Evolutionary conservation across 2,888 invertebrate genomes (phyloP).

Genomic region (Coelogynopora nodosa): DNA sequence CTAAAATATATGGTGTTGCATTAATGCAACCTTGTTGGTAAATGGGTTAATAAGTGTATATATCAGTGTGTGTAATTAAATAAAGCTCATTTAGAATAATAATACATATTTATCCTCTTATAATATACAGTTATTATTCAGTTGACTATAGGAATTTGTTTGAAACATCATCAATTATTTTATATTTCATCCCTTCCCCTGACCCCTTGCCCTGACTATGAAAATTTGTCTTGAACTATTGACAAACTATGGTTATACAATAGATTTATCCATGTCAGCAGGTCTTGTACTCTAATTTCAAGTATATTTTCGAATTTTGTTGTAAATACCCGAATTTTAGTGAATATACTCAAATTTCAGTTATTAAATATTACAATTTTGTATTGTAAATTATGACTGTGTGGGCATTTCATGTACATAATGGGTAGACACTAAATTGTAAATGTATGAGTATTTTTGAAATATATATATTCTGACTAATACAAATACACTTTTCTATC

Average conservation of each 20-base stretch:
- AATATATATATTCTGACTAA: too few species aligned
- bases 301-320: too few species aligned
- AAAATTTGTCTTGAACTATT: neutral
- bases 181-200: neutral
- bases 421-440: too few species aligned
- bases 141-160: neutral
- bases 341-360: too few species aligned
- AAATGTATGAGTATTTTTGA: too few species aligned
- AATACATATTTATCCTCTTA: neutral
- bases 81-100: neutral
- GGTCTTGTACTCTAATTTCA: too few species aligned
- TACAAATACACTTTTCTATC: too few species aligned
- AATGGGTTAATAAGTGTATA: neutral
- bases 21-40: neutral
- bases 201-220: neutral
- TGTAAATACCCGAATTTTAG: too few species aligned
- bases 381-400: too few species aligned
- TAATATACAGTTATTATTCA: neutral
- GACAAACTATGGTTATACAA: neutral
- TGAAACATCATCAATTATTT: neutral
- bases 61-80: neutral
- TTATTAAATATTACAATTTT: too few species aligned
- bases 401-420: too few species aligned
- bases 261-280: neutral
- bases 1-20: neutral